Conservation (phyloP, 2,888 invertebrate species). For the Oxyscelio sp. region DNA sequence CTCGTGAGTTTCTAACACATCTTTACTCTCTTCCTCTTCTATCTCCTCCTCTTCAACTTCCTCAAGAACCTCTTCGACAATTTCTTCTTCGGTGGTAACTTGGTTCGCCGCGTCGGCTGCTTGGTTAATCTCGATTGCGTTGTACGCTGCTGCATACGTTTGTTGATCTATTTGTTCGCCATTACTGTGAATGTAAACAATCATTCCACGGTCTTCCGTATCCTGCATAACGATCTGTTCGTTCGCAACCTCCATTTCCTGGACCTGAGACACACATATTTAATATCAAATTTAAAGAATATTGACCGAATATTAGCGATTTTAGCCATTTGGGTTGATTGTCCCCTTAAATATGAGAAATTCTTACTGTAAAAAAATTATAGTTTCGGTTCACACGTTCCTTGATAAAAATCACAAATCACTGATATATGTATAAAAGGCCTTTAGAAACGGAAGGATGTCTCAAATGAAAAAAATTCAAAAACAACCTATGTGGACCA, state of each 20-base stretch:
- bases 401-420: too few relatives aligned
- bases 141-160: conserved; percentile 76
- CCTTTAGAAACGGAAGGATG: too few relatives aligned
- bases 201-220: conserved; percentile 84
- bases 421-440: too few relatives aligned
- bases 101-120: conserved; percentile 73
- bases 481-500: too few relatives aligned
- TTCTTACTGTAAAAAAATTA: too few relatives aligned
- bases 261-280: conserved; percentile 41
- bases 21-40: conserved; percentile 79
- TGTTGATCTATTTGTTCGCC: conserved; percentile 79
- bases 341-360: too few relatives aligned
- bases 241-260: conserved; percentile 83
- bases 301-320: too few relatives aligned
- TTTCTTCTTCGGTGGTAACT: conserved; percentile 83
- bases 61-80: conserved; percentile 85
- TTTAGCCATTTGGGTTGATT: too few relatives aligned
- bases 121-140: conserved; percentile 75
- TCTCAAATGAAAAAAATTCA: too few relatives aligned
- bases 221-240: conserved; percentile 86
- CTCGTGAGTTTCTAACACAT: conserved; percentile 84
- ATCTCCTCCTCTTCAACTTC: conserved; percentile 82
- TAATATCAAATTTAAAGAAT: too few relatives aligned
- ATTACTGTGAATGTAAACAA: conserved; percentile 85
- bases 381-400: too few relatives aligned